A percentile compares a stretch with the other conserved stretches of the same genome.
These are phyloP conservation scores for Pseudolaguvia tuberculata DNA, from an alignment of 2,113 vertebrate species.

Conservation along the genomic window DNA sequence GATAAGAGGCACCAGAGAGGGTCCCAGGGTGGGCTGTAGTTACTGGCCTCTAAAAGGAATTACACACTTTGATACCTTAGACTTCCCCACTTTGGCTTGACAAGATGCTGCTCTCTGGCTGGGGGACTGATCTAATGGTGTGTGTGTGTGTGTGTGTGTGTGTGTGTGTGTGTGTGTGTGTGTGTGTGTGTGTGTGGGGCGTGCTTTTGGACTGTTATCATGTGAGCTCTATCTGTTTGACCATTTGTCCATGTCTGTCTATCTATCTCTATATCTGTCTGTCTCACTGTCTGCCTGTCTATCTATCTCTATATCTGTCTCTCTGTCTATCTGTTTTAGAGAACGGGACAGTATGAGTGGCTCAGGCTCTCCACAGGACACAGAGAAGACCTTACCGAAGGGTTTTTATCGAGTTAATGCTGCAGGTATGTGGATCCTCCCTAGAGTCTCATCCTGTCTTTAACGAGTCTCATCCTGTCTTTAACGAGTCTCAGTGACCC, in stretches of 20 bases:
- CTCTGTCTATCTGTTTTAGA: conserved; percentile 33
- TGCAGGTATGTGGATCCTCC: conserved; percentile 59
- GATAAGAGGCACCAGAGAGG: conserved; percentile 37
- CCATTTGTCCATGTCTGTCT: too few species aligned
- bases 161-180: neutral
- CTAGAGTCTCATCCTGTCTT: too few species aligned
- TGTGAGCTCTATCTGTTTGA: conserved; percentile 1
- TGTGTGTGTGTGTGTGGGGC: conserved; percentile 1
- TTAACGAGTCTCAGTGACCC: too few species aligned
- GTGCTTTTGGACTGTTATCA: neutral
- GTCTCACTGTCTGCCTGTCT: too few species aligned
- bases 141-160: conserved; percentile 15
- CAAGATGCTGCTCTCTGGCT: conserved; percentile 35
- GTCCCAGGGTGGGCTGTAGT: conserved; percentile 19
- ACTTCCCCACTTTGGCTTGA: conserved; percentile 20
- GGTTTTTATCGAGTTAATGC: conserved; percentile 67
- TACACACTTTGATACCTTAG: conserved; percentile 36
- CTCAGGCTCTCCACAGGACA: conserved; percentile 50
- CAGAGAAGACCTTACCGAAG: conserved; percentile 56
- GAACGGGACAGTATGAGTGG: conserved; percentile 42
- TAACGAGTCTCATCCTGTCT: too few species aligned
- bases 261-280: conserved; percentile 28
- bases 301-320: conserved; percentile 30
- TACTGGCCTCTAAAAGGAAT: conserved; percentile 35
- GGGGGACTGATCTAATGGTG: conserved; percentile 39